Evolutionary conservation across 1,140 invertebrate species (phyloP).

Genomic region (Pogonus chalceus): DNA sequence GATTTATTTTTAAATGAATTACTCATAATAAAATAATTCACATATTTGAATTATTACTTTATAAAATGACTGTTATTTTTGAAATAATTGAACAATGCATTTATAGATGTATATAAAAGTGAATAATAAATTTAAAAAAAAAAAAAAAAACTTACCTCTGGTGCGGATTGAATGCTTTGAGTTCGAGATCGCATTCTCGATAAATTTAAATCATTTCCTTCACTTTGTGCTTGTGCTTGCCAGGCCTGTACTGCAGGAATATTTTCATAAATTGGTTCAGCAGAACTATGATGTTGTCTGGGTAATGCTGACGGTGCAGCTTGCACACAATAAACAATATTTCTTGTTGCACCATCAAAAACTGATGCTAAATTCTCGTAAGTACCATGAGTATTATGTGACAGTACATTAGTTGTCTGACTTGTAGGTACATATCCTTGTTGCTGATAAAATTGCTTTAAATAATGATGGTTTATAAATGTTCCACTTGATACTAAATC

Average conservation of each 20-base stretch:
- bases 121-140: not conserved
- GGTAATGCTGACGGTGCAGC: slow-evolving; percentile 41
- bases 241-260: slow-evolving; percentile 43
- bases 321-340: slow-evolving; percentile 48
- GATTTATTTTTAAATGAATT: no score
- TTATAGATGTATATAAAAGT: not conserved
- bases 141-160: slow-evolving; percentile 39
- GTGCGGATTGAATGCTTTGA: slow-evolving; percentile 55
- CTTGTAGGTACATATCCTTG: slow-evolving; percentile 17
- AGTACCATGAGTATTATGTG: slow-evolving; percentile 43
- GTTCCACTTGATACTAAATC: slow-evolving; percentile 61
- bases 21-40: no score
- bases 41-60: no score
- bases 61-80: no score
- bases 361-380: slow-evolving; percentile 56
- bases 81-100: no score
- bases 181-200: slow-evolving; percentile 44
- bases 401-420: slow-evolving; percentile 8
- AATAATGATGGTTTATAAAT: slow-evolving; percentile 44
- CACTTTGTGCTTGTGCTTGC: slow-evolving; percentile 18
- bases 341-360: slow-evolving; percentile 45
- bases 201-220: not conserved
- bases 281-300: slow-evolving; percentile 32
- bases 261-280: slow-evolving; percentile 71
- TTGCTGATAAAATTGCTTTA: slow-evolving; percentile 31